phyloP scores from a whole-genome alignment of 2,888 invertebrate species.

The Agriopis leucophaearia region DNA sequence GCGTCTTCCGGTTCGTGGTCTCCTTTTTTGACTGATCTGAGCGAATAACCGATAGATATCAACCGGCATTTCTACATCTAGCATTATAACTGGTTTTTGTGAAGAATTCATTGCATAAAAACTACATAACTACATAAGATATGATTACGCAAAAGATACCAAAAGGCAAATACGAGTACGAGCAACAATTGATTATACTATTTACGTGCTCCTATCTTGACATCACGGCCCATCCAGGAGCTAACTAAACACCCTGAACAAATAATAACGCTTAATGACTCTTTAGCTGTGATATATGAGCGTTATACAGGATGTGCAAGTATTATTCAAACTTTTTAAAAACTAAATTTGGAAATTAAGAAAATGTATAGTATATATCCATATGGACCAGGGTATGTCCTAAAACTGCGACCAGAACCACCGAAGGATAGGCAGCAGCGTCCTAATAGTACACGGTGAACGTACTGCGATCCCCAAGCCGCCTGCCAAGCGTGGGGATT shows the following conservation, averaged over 20 bases:
- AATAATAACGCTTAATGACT: slow-evolving; percentile 63
- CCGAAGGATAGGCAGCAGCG: no score
- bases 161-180: slow-evolving; percentile 56
- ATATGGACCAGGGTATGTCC: no score
- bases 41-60: no score
- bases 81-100: not conserved
- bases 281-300: slow-evolving; percentile 59
- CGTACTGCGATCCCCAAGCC: no score
- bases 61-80: no score
- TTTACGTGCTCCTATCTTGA: slow-evolving; percentile 59
- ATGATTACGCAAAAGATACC: slow-evolving; percentile 49
- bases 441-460: no score
- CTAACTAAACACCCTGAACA: slow-evolving; percentile 57
- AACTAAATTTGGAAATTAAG: no score
- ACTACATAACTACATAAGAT: slow-evolving; percentile 18
- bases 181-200: slow-evolving; percentile 54
- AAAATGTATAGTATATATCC: no score
- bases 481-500: no score
- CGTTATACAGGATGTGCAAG: slow-evolving; percentile 46
- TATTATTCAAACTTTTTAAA: not conserved
- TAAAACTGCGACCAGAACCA: no score
- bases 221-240: slow-evolving; percentile 60
- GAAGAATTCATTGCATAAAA: not conserved
- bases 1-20: no score
- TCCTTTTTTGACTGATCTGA: no score